These are phyloP conservation scores for Drosophila aldrichi DNA, from an alignment of 2,888 invertebrate genomes.

Conservation along the genomic window DNA sequence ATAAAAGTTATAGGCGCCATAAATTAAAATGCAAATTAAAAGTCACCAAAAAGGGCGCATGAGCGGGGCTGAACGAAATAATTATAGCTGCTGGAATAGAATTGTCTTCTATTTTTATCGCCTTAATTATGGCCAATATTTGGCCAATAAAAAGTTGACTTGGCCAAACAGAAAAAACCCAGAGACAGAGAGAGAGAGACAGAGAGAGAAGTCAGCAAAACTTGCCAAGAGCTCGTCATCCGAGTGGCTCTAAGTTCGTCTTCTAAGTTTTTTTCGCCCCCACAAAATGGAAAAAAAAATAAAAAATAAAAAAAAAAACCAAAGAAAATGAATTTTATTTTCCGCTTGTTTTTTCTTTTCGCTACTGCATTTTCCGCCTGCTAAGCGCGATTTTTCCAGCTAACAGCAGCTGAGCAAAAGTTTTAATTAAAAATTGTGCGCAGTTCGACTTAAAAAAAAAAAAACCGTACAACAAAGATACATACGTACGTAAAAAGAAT, in stretches of 20 bases:
- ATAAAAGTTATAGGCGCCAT: conserved; percentile 75
- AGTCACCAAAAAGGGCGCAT: conserved; percentile 31
- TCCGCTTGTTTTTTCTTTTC: neutral
- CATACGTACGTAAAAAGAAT: neutral
- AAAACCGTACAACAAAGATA: neutral
- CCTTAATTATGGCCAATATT: conserved; percentile 74
- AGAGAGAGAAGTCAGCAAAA: conserved; percentile 18
- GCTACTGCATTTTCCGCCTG: conserved; percentile 15
- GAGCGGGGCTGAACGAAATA: conserved; percentile 42
- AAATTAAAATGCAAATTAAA: conserved; percentile 78
- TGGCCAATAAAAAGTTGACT: conserved; percentile 66
- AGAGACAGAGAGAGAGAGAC: too few species aligned
- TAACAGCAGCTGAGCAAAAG: conserved; percentile 41
- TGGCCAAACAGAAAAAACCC: conserved; percentile 28
- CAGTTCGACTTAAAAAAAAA: conserved; percentile 24
- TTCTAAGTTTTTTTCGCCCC: conserved; percentile 32
- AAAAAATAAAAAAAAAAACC: too few species aligned
- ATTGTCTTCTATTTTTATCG: conserved; percentile 51
- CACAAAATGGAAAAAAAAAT: neutral
- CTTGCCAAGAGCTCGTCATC: conserved; percentile 50
- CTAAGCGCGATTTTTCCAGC: conserved; percentile 22
- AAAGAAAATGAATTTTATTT: conserved; percentile 4
- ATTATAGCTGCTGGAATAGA: conserved; percentile 45
- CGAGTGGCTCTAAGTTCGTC: conserved; percentile 13
- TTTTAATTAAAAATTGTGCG: conserved; percentile 70